Percentiles rank a stretch among this genome's conserved stretches.
These are phyloP conservation scores for Miniopterus natalensis DNA, from an alignment of 2,113 vertebrate genomes.

Conservation along the genomic window DNA sequence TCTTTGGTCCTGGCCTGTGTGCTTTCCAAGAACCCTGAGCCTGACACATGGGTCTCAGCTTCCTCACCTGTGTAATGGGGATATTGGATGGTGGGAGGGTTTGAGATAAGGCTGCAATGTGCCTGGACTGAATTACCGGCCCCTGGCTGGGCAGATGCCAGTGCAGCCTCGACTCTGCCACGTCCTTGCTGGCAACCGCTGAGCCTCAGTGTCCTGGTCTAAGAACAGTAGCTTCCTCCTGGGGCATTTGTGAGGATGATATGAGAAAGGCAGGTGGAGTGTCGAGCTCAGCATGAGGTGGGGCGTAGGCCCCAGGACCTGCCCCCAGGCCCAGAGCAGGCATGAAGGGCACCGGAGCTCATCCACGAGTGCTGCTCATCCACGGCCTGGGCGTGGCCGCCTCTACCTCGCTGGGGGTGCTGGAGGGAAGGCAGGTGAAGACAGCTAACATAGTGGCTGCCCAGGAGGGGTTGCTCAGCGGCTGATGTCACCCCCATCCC, in stretches of 20 bases:
- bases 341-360: neutral
- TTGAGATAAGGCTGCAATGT: neutral
- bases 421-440: neutral
- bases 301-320: neutral
- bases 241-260: too few species aligned
- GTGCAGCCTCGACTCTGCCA: neutral
- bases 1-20: neutral
- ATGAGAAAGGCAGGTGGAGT: neutral
- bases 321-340: neutral
- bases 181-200: neutral
- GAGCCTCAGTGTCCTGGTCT: neutral
- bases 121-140: neutral
- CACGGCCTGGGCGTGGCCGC: accelerated
- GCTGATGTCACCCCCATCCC: too few species aligned
- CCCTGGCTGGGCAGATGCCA: neutral
- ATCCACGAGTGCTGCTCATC: neutral
- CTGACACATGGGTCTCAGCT: neutral
- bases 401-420: neutral
- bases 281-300: neutral
- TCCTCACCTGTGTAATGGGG: neutral
- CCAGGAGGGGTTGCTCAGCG: neutral
- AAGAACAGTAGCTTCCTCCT: neutral
- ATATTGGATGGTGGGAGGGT: neutral
- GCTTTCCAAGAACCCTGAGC: neutral
- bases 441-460: accelerated